Conservation (phyloP, 2,888 invertebrate genomes). For the Lucinisca nassula region DNA sequence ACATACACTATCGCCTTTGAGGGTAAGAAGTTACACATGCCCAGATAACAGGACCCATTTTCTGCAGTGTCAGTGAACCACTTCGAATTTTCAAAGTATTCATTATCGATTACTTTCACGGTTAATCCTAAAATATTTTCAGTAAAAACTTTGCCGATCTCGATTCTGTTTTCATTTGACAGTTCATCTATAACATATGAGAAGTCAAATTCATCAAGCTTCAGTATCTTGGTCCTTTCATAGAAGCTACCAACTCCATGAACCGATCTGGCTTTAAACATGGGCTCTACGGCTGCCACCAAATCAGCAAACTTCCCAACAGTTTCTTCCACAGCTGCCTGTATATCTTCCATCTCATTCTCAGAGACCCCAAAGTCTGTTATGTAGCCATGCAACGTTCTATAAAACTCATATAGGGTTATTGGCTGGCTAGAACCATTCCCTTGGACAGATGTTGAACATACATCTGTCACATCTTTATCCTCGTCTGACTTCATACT, state of each 20-base stretch:
- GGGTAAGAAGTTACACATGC: not conserved
- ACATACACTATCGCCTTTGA: not conserved
- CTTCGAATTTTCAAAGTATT: not conserved
- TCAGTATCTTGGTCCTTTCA: not conserved
- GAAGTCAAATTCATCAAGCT: conserved; percentile 2
- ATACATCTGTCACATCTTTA: no score
- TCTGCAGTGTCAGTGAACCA: not conserved
- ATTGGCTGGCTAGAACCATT: no score
- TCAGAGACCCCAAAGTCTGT: not conserved
- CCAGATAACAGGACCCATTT: not conserved
- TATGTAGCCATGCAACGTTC: not conserved
- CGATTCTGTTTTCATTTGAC: not conserved
- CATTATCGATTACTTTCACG: not conserved
- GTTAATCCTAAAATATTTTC: not conserved
- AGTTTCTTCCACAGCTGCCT: not conserved
- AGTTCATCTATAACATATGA: not conserved
- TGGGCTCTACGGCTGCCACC: not conserved
- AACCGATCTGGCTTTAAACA: not conserved
- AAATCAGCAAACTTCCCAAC: not conserved
- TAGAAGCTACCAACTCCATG: conserved; percentile 5
- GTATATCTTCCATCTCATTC: not conserved
- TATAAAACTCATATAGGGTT: no score
- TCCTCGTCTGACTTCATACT: no score
- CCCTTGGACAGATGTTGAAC: no score
- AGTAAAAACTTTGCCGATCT: not conserved